phyloP scores from a whole-genome alignment of 1,140 invertebrate species.

The Pseudachorutes palmiensis region DNA sequence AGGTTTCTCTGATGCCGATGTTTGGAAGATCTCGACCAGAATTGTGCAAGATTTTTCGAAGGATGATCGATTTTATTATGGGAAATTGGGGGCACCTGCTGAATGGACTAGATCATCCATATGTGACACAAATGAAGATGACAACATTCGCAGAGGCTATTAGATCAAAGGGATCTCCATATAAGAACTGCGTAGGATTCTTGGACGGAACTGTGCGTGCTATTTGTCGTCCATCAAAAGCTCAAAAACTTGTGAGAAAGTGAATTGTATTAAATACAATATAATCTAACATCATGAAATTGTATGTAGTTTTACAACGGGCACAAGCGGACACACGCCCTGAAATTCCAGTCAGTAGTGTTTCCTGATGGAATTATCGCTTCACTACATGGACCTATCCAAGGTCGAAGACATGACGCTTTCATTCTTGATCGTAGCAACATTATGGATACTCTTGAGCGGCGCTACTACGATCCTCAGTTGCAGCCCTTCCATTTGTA shows the following conservation, averaged over 20 bases:
- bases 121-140: not conserved
- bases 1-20: not conserved
- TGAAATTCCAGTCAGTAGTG: conserved; percentile 10
- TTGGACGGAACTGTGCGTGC: conserved; percentile 21
- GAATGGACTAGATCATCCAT: not conserved
- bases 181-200: conserved; percentile 14
- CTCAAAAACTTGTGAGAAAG: no score
- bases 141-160: not conserved
- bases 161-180: conserved; percentile 15
- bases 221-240: conserved; percentile 6
- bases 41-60: not conserved
- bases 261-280: no score
- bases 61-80: not conserved
- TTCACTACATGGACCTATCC: not conserved
- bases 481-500: conserved; percentile 1
- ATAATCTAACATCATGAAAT: no score
- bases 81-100: not conserved
- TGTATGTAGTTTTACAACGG: conserved; percentile 14
- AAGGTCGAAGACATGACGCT: not conserved
- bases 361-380: not conserved
- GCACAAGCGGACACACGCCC: conserved; percentile 6
- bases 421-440: not conserved
- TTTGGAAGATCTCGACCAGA: not conserved
- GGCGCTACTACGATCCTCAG: not conserved
- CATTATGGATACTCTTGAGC: not conserved